phyloP scores from a whole-genome alignment of 2,888 invertebrate genomes.

The Rapana venosa region DNA sequence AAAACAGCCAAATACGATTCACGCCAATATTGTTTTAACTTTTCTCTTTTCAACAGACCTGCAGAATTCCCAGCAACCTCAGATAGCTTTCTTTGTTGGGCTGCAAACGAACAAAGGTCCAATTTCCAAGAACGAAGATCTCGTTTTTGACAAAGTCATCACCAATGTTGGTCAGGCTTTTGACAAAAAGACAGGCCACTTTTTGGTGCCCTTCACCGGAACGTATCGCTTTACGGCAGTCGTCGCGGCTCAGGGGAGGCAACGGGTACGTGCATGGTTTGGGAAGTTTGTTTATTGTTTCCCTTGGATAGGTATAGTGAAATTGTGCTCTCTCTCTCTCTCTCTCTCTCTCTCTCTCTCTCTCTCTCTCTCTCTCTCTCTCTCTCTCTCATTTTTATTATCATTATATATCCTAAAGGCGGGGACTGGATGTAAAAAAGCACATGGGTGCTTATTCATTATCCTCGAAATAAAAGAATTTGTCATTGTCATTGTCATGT shows the following conservation, averaged over 20 bases:
- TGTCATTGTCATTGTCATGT: no score
- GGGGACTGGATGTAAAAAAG: no score
- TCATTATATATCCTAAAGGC: no score
- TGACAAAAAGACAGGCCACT: conserved; percentile 67
- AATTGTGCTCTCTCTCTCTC: no score
- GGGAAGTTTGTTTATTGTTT: background rate
- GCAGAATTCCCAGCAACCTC: conserved; percentile 54
- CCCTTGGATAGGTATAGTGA: no score
- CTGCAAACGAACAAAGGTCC: conserved; percentile 73
- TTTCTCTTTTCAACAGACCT: conserved; percentile 58
- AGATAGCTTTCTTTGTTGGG: conserved; percentile 76
- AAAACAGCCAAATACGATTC: no score
- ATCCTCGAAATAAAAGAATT: no score
- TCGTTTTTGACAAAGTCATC: conserved; percentile 72
- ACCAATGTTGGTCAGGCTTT: conserved; percentile 75
- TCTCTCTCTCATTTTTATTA: no score
- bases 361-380: no score
- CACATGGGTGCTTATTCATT: no score
- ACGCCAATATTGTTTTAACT: conserved; percentile 38
- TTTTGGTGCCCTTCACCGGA: conserved; percentile 74
- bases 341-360: no score
- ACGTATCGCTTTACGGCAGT: conserved; percentile 75
- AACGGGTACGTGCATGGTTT: conserved; percentile 65
- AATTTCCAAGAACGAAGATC: conserved; percentile 66
- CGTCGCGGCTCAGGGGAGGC: conserved; percentile 74